These are phyloP conservation scores for Sula dactylatra DNA, from an alignment of 2,113 vertebrate species.

Conservation along the genomic window DNA sequence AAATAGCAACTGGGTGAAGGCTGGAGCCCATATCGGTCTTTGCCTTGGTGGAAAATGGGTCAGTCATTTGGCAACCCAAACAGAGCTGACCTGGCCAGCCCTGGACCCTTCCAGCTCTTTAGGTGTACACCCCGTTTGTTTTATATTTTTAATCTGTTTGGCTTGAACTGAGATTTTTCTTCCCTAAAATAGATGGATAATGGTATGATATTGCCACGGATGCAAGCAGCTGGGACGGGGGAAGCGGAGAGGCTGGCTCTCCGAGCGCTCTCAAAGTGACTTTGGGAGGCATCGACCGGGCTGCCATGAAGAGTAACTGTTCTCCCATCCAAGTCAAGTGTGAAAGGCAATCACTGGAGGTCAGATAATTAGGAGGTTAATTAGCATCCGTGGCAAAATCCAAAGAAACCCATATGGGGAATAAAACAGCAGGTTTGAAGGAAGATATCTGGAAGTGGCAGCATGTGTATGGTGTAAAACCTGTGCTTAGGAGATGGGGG, in stretches of 20 bases:
- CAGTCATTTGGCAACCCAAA: neutral
- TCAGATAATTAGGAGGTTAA: slow-evolving; percentile 53
- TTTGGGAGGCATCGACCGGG: slow-evolving; percentile 63
- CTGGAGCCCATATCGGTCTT: neutral
- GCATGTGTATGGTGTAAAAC: fast-evolving
- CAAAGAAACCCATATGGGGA: neutral
- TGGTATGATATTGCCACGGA: neutral
- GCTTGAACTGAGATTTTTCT: neutral
- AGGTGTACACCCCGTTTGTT: fast-evolving
- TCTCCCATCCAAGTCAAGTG: slow-evolving; percentile 26
- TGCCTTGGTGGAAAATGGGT: neutral
- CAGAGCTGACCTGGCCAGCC: neutral
- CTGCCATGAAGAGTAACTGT: slow-evolving; percentile 16
- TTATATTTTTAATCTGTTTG: neutral
- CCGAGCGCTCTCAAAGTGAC: slow-evolving; percentile 35
- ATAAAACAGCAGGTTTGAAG: neutral
- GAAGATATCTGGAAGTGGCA: neutral
- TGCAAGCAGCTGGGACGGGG: neutral
- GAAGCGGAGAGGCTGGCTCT: neutral
- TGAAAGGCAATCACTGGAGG: slow-evolving; percentile 66
- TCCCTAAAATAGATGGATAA: neutral
- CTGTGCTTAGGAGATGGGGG: neutral
- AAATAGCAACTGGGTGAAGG: neutral
- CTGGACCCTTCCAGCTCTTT: neutral
- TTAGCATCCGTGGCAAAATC: neutral